Evolutionary conservation across 2,113 vertebrate species (phyloP).

Genomic region (Aegotheles bennettii): DNA sequence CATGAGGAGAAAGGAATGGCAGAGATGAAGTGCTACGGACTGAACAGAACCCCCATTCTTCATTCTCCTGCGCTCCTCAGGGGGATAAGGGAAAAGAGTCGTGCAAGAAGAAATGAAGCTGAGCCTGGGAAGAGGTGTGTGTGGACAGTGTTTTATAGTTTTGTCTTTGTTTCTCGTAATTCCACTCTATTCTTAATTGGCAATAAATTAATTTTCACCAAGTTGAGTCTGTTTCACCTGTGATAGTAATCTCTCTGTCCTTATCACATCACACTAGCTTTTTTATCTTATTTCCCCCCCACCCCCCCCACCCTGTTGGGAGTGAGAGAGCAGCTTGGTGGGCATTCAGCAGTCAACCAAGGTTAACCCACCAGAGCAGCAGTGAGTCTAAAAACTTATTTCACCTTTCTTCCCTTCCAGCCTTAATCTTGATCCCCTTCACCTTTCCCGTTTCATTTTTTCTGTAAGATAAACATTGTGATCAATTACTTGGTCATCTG

Average conservation of each 20-base stretch:
- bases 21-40: not conserved
- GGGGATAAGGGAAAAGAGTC: not conserved
- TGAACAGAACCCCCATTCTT: not conserved
- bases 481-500: not conserved
- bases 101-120: not conserved
- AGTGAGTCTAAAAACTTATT: not conserved
- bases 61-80: too few relatives aligned
- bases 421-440: not conserved
- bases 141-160: not conserved
- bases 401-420: not conserved
- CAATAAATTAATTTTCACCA: not conserved
- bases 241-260: not conserved
- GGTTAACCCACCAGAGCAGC: not conserved
- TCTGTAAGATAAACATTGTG: not conserved
- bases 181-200: not conserved
- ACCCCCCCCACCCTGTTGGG: not conserved
- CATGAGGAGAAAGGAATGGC: not conserved
- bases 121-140: not conserved
- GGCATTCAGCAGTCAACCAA: not conserved
- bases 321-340: not conserved
- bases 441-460: not conserved
- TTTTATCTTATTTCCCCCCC: not conserved
- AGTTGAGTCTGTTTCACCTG: not conserved
- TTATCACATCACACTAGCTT: not conserved
- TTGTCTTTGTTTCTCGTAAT: not conserved